Percentiles rank a stretch among this genome's conserved stretches.
phyloP scores from a whole-genome alignment of 2,113 vertebrate species.

The Todiramphus chloris region DNA sequence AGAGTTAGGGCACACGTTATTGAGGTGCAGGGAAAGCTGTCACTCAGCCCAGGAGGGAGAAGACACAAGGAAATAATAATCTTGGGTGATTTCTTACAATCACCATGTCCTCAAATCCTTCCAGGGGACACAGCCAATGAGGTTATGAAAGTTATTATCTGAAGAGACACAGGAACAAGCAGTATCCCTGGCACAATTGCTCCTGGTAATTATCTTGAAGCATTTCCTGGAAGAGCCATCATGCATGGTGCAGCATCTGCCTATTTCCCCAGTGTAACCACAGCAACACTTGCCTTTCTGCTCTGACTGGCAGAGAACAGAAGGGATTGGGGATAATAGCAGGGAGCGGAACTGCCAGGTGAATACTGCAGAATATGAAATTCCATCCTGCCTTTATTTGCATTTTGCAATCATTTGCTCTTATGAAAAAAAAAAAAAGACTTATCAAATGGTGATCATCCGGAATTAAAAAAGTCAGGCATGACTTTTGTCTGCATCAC shows the following conservation, averaged over 20 bases:
- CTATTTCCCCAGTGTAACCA: neutral
- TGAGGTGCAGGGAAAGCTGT: neutral
- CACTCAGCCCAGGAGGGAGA: neutral
- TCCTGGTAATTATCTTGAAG: neutral
- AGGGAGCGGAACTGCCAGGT: neutral
- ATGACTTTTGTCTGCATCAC: neutral
- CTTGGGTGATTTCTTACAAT: neutral
- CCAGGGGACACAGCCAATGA: neutral
- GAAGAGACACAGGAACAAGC: neutral
- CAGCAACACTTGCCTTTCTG: neutral
- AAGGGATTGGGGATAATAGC: neutral
- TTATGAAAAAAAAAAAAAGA: neutral
- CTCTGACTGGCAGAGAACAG: neutral
- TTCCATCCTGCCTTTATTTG: neutral
- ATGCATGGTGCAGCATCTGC: neutral
- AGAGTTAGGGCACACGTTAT: neutral
- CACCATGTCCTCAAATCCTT: neutral
- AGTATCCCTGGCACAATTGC: neutral
- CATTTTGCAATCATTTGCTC: neutral
- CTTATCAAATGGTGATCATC: neutral
- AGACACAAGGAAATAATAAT: neutral
- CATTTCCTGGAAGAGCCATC: neutral
- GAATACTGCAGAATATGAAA: neutral
- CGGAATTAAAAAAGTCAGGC: neutral
- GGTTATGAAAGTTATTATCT: neutral